Conservation (phyloP, 2,888 invertebrate genomes). For the Drosophila borborema region DNA sequence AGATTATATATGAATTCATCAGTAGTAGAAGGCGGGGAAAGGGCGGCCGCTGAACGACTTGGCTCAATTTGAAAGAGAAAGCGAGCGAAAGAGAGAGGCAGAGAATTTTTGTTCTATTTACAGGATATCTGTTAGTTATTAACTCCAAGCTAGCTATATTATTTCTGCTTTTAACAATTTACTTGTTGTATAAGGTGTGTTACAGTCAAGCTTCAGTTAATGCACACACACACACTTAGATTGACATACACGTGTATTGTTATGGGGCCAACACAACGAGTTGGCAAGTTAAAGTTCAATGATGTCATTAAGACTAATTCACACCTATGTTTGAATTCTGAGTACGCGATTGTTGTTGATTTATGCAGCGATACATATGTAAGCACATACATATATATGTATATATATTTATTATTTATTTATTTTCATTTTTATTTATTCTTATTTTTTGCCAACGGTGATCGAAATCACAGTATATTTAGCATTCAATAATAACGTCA, state of each 20-base stretch:
- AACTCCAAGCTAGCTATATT: constrained; percentile 1
- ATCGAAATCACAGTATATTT: constrained; percentile 62
- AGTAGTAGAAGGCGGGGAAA: too few species aligned
- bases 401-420: constrained; percentile 4
- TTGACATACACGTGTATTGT: constrained; percentile 21
- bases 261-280: constrained; percentile 48
- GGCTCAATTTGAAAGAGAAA: background rate
- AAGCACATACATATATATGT: constrained; percentile 10
- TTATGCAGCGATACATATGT: constrained; percentile 37
- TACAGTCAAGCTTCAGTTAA: constrained; percentile 74
- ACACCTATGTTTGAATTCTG: constrained; percentile 80
- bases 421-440: constrained; percentile 2
- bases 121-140: constrained; percentile 23
- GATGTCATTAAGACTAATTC: constrained; percentile 81
- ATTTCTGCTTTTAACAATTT: constrained; percentile 39
- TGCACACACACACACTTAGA: constrained; percentile 9
- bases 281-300: constrained; percentile 79
- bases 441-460: constrained; percentile 30
- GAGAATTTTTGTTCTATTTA: background rate
- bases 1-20: too few species aligned
- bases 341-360: constrained; percentile 52
- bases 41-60: too few species aligned
- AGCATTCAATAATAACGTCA: constrained; percentile 62
- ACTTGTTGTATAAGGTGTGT: constrained; percentile 66
- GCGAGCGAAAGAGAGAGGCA: too few species aligned